Evolutionary conservation across 2,888 invertebrate species (phyloP).

Genomic region (Stenotaenia linearis): DNA sequence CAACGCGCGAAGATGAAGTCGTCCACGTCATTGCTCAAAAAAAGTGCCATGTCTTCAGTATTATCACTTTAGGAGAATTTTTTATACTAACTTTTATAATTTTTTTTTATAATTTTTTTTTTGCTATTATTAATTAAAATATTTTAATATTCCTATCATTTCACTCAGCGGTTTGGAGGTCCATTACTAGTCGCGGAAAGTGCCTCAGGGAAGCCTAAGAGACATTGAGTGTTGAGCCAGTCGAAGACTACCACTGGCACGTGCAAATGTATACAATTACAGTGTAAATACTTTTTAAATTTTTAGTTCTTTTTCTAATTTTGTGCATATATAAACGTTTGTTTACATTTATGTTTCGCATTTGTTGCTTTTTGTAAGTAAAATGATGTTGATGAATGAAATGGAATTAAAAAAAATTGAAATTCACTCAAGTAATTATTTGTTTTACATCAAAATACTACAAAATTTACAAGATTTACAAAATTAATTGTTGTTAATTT

Average conservation of each 20-base stretch:
- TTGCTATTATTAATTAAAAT: background rate
- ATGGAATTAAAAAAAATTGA: background rate
- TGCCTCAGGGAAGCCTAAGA: slow-evolving; percentile 14
- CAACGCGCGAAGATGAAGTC: slow-evolving; percentile 30
- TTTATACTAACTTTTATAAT: background rate
- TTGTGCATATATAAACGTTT: background rate
- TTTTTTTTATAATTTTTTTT: background rate
- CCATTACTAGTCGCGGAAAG: slow-evolving; percentile 8
- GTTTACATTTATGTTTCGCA: background rate
- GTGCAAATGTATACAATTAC: background rate
- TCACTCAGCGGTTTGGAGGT: slow-evolving; percentile 13
- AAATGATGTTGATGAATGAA: background rate
- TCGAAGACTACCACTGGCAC: background rate
- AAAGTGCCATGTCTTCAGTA: background rate
- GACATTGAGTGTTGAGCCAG: background rate
- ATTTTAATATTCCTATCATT: background rate
- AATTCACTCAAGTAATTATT: background rate
- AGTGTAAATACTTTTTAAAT: background rate
- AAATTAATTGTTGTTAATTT: too few relatives aligned
- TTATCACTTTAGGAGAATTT: background rate
- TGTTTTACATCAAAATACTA: too few relatives aligned
- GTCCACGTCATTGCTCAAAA: background rate
- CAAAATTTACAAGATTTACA: background rate
- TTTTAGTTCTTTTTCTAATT: background rate
- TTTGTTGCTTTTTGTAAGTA: too few relatives aligned